Evolutionary conservation across 2,888 invertebrate species (phyloP).

Genomic region (Beris morrisii): DNA sequence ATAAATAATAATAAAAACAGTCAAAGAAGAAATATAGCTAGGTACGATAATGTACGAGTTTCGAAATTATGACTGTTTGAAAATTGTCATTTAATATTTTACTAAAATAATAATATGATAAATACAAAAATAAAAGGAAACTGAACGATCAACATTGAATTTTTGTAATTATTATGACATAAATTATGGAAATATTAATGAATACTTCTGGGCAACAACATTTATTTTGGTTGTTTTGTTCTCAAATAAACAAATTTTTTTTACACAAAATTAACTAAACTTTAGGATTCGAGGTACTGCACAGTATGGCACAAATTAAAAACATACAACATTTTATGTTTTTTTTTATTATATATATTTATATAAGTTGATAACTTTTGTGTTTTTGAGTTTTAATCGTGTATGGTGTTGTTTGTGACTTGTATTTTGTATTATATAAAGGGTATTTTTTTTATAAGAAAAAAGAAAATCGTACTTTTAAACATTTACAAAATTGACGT

Average conservation of each 20-base stretch:
- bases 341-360: slow-evolving; percentile 36
- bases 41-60: background rate
- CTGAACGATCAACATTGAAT: background rate
- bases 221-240: too few species aligned
- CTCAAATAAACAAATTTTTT: slow-evolving; percentile 2
- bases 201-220: too few species aligned
- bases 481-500: too few species aligned
- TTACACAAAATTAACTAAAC: background rate
- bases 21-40: slow-evolving; percentile 6
- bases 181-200: too few species aligned
- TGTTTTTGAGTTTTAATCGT: slow-evolving; percentile 12
- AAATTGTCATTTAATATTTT: too few species aligned
- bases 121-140: slow-evolving; percentile 3
- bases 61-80: background rate
- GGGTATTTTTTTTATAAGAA: slow-evolving; percentile 13
- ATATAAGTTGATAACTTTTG: slow-evolving; percentile 34
- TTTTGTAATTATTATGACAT: too few species aligned
- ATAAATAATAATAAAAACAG: background rate
- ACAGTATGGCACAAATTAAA: slow-evolving; percentile 54
- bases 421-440: slow-evolving; percentile 13
- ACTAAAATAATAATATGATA: background rate
- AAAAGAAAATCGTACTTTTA: too few species aligned
- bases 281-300: slow-evolving; percentile 54
- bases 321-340: slow-evolving; percentile 7
- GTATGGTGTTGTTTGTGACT: slow-evolving; percentile 19